Evolutionary conservation across 1,140 invertebrate species (phyloP).

Genomic region (Plodia interpunctella): DNA sequence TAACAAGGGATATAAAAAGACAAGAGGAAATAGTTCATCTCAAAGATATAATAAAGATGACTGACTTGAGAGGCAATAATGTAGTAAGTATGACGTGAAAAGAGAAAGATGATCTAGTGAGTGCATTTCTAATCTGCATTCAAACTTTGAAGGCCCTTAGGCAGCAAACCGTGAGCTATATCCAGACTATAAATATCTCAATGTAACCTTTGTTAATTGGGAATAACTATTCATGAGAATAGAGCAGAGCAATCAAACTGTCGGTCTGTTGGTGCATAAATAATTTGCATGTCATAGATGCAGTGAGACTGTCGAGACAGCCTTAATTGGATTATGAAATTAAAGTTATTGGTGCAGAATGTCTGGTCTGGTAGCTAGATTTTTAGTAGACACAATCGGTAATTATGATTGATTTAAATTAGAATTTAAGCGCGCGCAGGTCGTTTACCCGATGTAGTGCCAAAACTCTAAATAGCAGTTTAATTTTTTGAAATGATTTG

Average conservation of each 20-base stretch:
- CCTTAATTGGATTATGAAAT: conserved; percentile 51
- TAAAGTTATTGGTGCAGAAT: conserved; percentile 34
- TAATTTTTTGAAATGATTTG: too few relatives aligned
- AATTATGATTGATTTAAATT: neutral
- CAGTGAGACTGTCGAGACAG: conserved; percentile 24
- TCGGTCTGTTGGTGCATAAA: conserved; percentile 24
- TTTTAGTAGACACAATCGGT: neutral
- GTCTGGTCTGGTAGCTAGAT: conserved; percentile 25
- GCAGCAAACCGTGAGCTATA: neutral
- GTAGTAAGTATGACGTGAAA: neutral
- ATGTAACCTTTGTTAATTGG: conserved; percentile 6
- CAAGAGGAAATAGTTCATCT: too few relatives aligned
- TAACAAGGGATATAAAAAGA: too few relatives aligned
- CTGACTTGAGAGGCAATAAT: too few relatives aligned
- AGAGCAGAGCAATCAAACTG: conserved; percentile 24
- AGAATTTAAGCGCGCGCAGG: neutral
- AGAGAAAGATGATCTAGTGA: neutral
- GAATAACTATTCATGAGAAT: conserved; percentile 7
- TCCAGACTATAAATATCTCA: conserved; percentile 2
- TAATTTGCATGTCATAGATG: conserved; percentile 27
- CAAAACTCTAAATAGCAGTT: too few relatives aligned
- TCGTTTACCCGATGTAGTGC: too few relatives aligned
- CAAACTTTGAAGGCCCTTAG: neutral
- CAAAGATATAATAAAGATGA: too few relatives aligned
- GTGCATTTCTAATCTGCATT: neutral